Conservation (phyloP, 92 coral and sea anemone species). For the Parazoanthus atlanticus region DNA sequence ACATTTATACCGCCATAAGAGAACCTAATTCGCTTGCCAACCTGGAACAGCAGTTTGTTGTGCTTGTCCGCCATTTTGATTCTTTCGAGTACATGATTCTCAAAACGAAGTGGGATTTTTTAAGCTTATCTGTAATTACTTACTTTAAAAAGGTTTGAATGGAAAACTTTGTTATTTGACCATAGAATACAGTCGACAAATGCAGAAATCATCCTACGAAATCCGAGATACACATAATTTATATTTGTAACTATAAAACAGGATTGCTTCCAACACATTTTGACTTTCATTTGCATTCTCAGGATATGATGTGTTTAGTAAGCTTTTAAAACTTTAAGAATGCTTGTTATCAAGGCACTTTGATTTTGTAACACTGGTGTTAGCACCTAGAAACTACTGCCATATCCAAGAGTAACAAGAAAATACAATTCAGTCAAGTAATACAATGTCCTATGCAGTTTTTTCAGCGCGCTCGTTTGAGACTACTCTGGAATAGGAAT, state of each 20-base stretch:
- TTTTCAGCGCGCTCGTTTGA: no score
- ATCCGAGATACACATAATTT: background rate
- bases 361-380: no score
- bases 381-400: no score
- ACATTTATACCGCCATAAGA: background rate
- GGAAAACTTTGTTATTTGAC: background rate
- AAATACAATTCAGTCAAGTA: background rate
- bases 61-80: background rate
- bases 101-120: background rate
- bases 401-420: background rate
- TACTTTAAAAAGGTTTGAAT: background rate
- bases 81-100: background rate
- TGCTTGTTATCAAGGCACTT: no score
- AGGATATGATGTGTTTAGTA: background rate
- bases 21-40: background rate
- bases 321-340: background rate
- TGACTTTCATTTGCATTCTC: background rate
- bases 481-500: no score
- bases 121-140: background rate
- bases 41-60: background rate
- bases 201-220: background rate
- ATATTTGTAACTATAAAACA: no score
- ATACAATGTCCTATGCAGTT: no score
- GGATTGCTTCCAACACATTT: background rate
- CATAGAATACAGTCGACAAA: background rate